Percentiles rank a stretch among this genome's conserved stretches.
These are phyloP conservation scores for Chrysina gloriosa DNA, from an alignment of 2,888 invertebrate genomes.

Conservation along the genomic window DNA sequence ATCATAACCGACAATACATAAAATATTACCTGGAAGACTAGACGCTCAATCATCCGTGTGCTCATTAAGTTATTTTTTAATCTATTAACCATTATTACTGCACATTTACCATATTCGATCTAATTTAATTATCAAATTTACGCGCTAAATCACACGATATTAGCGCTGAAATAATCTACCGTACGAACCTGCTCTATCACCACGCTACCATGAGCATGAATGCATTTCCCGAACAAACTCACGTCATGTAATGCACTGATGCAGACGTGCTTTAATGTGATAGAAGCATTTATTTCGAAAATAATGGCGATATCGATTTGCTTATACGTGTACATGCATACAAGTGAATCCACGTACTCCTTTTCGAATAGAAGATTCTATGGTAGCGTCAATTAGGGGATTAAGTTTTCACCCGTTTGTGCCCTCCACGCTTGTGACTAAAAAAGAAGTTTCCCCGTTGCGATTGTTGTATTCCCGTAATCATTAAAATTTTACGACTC, in stretches of 20 bases:
- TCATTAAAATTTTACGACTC: slow-evolving; percentile 24
- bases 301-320: slow-evolving; percentile 25
- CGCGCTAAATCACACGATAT: neutral
- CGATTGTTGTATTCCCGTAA: slow-evolving; percentile 8
- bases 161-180: slow-evolving; percentile 1
- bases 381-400: slow-evolving; percentile 12
- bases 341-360: neutral
- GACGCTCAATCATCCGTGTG: neutral
- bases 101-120: neutral
- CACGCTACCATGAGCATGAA: neutral
- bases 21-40: too few relatives aligned
- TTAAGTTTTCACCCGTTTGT: slow-evolving; percentile 1
- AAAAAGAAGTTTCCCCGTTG: slow-evolving; percentile 8
- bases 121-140: neutral
- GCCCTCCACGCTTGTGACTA: neutral
- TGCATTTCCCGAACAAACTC: slow-evolving; percentile 3
- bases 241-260: slow-evolving; percentile 12
- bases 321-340: neutral
- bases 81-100: neutral
- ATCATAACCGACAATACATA: too few relatives aligned
- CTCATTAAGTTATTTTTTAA: neutral
- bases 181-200: neutral
- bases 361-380: neutral
- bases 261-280: neutral
- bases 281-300: slow-evolving; percentile 12